These are phyloP conservation scores for Mactra quadrangularis DNA, from an alignment of 1,140 invertebrate genomes.

Conservation along the genomic window DNA sequence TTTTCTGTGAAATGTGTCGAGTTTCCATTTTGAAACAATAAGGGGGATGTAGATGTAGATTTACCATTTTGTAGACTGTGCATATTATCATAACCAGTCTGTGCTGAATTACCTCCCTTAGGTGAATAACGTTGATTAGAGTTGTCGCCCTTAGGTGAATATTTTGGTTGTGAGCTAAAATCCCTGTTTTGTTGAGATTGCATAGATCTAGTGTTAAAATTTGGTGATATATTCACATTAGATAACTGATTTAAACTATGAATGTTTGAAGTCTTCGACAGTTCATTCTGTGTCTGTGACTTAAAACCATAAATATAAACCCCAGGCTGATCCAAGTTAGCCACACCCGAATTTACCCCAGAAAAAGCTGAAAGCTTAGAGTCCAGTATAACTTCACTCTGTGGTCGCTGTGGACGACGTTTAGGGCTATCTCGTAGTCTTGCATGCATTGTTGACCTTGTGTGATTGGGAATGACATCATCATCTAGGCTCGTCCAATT, in stretches of 20 bases:
- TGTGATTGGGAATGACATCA: conserved; percentile 61
- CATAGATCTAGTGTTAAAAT: conserved; percentile 36
- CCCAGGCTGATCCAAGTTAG: conserved; percentile 60
- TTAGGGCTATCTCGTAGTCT: conserved; percentile 64
- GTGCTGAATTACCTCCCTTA: conserved; percentile 34
- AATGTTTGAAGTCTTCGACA: conserved; percentile 8
- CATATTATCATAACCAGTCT: conserved; percentile 58
- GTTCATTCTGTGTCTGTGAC: conserved; percentile 56
- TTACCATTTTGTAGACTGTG: conserved; percentile 54
- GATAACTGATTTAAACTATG: conserved; percentile 35
- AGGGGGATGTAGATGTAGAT: conserved; percentile 21
- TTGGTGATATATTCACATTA: conserved; percentile 15
- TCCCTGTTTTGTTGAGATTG: conserved; percentile 48
- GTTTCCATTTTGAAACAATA: conserved; percentile 51
- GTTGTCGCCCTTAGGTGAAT: conserved; percentile 41
- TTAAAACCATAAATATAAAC: conserved; percentile 70
- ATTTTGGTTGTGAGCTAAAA: neutral
- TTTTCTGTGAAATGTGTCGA: neutral
- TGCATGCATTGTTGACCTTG: conserved; percentile 39
- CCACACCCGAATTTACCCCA: neutral
- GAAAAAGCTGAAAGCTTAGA: conserved; percentile 44
- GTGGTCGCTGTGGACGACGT: conserved; percentile 65
- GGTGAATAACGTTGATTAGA: conserved; percentile 21
- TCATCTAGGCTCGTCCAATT: conserved; percentile 74
- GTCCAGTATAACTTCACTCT: conserved; percentile 70